Percentiles rank a stretch among this genome's conserved stretches.
phyloP scores from a whole-genome alignment of 2,113 vertebrate genomes.

The Nothocercus nigrocapillus region DNA sequence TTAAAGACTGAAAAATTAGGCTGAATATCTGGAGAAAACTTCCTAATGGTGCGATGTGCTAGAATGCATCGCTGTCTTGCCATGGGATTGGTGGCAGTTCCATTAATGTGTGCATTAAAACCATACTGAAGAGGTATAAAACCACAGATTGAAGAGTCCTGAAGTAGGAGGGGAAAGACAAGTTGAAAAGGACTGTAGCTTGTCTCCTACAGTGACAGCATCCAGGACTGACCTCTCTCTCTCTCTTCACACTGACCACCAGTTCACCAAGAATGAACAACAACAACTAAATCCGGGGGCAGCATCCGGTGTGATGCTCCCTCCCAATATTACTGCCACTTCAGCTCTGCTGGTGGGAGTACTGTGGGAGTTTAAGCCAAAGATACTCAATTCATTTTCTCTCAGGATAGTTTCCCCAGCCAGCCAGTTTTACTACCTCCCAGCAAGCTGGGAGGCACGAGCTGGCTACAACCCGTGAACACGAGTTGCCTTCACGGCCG shows the following conservation, averaged over 20 bases:
- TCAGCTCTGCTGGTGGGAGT: neutral
- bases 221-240: neutral
- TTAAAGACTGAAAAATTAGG: slow-evolving; percentile 69
- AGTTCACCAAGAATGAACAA: neutral
- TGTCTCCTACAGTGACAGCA: neutral
- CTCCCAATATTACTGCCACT: neutral
- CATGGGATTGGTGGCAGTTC: neutral
- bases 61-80: slow-evolving; percentile 23
- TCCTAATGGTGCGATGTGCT: slow-evolving; percentile 48
- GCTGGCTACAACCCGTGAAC: neutral
- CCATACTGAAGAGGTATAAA: neutral
- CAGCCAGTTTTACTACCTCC: neutral
- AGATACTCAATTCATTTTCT: neutral
- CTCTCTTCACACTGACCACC: neutral
- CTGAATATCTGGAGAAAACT: slow-evolving; percentile 33
- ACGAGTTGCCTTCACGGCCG: neutral
- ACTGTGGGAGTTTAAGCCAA: neutral
- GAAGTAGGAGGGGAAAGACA: neutral
- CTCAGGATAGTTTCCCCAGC: neutral
- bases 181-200: neutral
- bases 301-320: neutral
- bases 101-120: slow-evolving; percentile 55
- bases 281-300: neutral
- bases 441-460: neutral
- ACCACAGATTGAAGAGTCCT: neutral